These are phyloP conservation scores for Oxyruncus cristatus DNA, from an alignment of 2,113 vertebrate species.

Conservation along the genomic window DNA sequence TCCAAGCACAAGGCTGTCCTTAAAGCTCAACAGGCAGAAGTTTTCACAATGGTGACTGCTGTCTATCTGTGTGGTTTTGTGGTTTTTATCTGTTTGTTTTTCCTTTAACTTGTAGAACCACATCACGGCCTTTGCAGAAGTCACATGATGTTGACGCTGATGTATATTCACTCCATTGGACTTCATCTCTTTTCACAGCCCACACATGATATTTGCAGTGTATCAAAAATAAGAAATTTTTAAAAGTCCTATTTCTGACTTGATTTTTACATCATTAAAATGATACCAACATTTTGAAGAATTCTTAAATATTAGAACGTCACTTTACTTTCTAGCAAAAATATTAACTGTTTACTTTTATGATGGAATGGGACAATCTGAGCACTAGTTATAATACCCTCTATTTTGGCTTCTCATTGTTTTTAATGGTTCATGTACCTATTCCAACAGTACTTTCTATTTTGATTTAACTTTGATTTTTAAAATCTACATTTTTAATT, in stretches of 20 bases:
- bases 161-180: slow-evolving; percentile 89
- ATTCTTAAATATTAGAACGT: slow-evolving; percentile 67
- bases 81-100: slow-evolving; percentile 53
- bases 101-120: slow-evolving; percentile 85
- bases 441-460: slow-evolving; percentile 43
- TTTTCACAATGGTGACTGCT: neutral
- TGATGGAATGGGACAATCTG: slow-evolving; percentile 41
- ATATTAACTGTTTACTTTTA: slow-evolving; percentile 54
- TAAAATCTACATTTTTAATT: slow-evolving; percentile 63
- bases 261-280: slow-evolving; percentile 73
- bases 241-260: slow-evolving; percentile 67
- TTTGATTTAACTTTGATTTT: slow-evolving; percentile 67
- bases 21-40: neutral
- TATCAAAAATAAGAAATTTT: slow-evolving; percentile 68
- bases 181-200: slow-evolving; percentile 90
- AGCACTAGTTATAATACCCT: slow-evolving; percentile 46
- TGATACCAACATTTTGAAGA: slow-evolving; percentile 58
- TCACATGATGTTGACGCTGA: slow-evolving; percentile 96
- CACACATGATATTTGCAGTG: slow-evolving; percentile 79
- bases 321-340: slow-evolving; percentile 63
- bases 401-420: slow-evolving; percentile 46
- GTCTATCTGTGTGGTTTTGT: slow-evolving; percentile 17
- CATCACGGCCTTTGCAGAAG: slow-evolving; percentile 95
- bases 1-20: neutral
- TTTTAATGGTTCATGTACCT: slow-evolving; percentile 63